Evolutionary conservation across 2,113 vertebrate species (phyloP), one percentile per base, ranked within the genome.

Genomic region (Limanda limanda): DNA sequence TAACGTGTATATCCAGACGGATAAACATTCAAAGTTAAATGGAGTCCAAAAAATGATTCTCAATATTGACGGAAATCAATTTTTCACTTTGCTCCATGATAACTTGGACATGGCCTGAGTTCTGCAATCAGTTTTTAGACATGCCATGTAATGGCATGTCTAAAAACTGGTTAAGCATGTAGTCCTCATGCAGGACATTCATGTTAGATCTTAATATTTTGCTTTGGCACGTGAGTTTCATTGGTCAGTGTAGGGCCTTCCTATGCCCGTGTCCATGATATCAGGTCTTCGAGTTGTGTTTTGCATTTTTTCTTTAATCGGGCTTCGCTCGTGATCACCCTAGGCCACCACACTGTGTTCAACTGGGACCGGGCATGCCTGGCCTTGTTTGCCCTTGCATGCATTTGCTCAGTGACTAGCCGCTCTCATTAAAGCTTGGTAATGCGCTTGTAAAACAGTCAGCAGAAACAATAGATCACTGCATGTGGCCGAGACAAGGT

Each of bases 371-470:
- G 91, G 95, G 94, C 93, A 94, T 94, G 93, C 91, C 93, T 93
- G 88, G 94, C 95, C 95, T 94, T 91, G 95, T 94, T 94, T 95
- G 94, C 95, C 94, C 92, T 89, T 88, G 96, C 95, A 94, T 96
- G 95, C 95, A 96, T 96, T 96, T 96, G 95, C 96, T 96, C 96
- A 95, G 97, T 96, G 96, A 96, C 96, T 96, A 95, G 80, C 95
- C 94, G 95, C 96, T 97, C 96, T 98, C 96, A 97, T 99, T 98
- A 98, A 98, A 97, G 96, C 96, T 95, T 95, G 96, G 95, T 97
- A 98, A 98, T 97, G 96, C 96, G 96, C 96, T 97, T 97, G 96
- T 98, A 98, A 98, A 98, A 96, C 98, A 97, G 96, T 98, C 96
- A 96, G 96, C 95, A 97, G 94, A 95, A 94, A 96, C 95, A 94